Percentiles rank a stretch among this genome's conserved stretches.
Conservation (phyloP, 2,888 invertebrate species). For the Toxonevra muliebris region DNA sequence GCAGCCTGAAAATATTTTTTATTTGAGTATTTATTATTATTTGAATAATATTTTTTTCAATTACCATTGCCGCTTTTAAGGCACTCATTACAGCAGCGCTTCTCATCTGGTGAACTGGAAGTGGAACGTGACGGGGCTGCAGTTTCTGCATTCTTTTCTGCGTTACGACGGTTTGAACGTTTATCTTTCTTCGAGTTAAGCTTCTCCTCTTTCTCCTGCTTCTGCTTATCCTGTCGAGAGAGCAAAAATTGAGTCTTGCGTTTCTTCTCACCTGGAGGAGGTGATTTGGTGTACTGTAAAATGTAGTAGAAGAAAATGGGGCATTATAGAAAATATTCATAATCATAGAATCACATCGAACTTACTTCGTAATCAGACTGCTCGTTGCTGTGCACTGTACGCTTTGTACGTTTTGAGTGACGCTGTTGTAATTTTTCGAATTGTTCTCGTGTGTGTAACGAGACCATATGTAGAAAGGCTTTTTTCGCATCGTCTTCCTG, state of each 20-base stretch:
- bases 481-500: conserved; percentile 57
- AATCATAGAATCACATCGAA: not conserved
- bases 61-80: conserved; percentile 49
- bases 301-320: conserved; percentile 21
- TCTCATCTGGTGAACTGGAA: conserved; percentile 51
- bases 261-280: conserved; percentile 49
- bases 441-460: conserved; percentile 56
- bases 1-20: conserved; percentile 26
- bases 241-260: conserved; percentile 54
- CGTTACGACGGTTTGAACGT: conserved; percentile 39
- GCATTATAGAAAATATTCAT: conserved; percentile 3
- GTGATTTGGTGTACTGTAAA: conserved; percentile 28
- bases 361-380: conserved; percentile 59
- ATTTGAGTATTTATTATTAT: not conserved
- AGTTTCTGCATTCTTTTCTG: conserved; percentile 32
- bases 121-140: conserved; percentile 43
- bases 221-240: conserved; percentile 58
- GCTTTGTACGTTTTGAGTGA: conserved; percentile 61
- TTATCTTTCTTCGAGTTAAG: conserved; percentile 51
- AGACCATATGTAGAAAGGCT: conserved; percentile 57
- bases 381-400: conserved; percentile 60
- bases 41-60: conserved; percentile 7
- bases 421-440: conserved; percentile 57
- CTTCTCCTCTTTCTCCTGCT: conserved; percentile 52
- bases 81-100: conserved; percentile 55